These are phyloP conservation scores for Apodemia hepburni DNA, from an alignment of 2,888 invertebrate genomes.

Conservation along the genomic window DNA sequence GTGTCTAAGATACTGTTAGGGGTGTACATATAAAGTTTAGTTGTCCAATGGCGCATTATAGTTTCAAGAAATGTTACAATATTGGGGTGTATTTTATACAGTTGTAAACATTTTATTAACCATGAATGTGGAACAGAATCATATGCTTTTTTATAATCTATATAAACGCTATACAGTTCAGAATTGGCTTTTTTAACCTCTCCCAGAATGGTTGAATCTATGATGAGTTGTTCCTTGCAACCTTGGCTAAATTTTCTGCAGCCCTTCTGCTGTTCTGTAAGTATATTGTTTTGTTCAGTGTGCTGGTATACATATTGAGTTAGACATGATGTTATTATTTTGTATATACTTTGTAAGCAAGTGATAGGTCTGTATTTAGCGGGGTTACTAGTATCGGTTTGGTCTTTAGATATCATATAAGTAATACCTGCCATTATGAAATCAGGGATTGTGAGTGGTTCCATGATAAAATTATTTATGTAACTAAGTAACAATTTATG, in stretches of 20 bases:
- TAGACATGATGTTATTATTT: background rate
- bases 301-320: no score
- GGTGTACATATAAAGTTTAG: background rate
- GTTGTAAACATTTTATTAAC: no score
- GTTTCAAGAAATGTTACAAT: conserved; percentile 1
- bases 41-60: conserved; percentile 19
- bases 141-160: no score
- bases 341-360: conserved; percentile 7
- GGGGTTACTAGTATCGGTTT: background rate
- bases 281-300: no score
- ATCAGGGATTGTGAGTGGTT: background rate
- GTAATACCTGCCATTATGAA: background rate
- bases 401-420: background rate
- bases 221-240: conserved; percentile 8
- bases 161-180: no score
- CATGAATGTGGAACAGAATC: no score
- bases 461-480: background rate
- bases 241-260: background rate
- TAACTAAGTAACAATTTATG: background rate
- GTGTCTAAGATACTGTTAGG: conserved; percentile 19
- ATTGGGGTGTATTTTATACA: conserved; percentile 10
- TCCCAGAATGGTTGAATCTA: conserved; percentile 3
- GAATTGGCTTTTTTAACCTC: no score
- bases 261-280: background rate
- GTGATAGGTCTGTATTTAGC: conserved; percentile 9